Evolutionary conservation across 2,888 invertebrate genomes (phyloP).

Genomic region (Nowickia ferox): DNA sequence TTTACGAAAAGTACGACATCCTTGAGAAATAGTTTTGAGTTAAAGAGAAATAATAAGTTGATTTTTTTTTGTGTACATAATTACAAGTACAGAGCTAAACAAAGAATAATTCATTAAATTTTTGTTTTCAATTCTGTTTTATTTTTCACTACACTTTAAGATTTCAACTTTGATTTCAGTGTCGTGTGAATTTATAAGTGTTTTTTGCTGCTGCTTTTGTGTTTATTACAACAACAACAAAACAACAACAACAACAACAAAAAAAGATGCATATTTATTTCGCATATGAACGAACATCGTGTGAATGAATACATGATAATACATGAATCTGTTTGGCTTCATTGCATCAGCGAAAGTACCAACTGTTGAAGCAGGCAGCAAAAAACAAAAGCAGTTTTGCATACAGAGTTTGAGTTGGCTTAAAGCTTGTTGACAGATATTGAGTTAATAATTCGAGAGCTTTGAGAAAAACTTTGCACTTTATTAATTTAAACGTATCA

Average conservation of each 20-base stretch:
- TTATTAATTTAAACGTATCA: background rate
- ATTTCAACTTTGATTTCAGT: constrained; percentile 76
- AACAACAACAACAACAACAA: too few relatives aligned
- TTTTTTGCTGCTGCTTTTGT: constrained; percentile 22
- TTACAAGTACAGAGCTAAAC: background rate
- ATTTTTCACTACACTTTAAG: constrained; percentile 36
- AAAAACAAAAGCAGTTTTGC: constrained; percentile 32
- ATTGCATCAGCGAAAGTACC: constrained; percentile 63
- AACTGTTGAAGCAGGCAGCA: constrained; percentile 31
- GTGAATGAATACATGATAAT: constrained; percentile 78
- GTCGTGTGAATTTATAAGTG: constrained; percentile 79
- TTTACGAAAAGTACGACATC: constrained; percentile 34
- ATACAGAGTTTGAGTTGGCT: background rate
- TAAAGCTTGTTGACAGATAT: background rate
- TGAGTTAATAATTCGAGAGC: background rate
- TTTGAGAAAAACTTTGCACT: background rate
- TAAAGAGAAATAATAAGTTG: background rate
- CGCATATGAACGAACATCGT: constrained; percentile 79
- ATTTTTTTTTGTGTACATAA: constrained; percentile 61
- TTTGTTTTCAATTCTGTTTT: constrained; percentile 58
- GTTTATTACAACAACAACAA: background rate
- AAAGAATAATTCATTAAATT: constrained; percentile 54
- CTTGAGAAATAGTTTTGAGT: constrained; percentile 28
- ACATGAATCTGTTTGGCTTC: constrained; percentile 59
- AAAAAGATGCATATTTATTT: constrained; percentile 48